Base-by-base conservation (phyloP, 2,113 vertebrate genomes). In the Cyanistes caeruleus region DNA sequence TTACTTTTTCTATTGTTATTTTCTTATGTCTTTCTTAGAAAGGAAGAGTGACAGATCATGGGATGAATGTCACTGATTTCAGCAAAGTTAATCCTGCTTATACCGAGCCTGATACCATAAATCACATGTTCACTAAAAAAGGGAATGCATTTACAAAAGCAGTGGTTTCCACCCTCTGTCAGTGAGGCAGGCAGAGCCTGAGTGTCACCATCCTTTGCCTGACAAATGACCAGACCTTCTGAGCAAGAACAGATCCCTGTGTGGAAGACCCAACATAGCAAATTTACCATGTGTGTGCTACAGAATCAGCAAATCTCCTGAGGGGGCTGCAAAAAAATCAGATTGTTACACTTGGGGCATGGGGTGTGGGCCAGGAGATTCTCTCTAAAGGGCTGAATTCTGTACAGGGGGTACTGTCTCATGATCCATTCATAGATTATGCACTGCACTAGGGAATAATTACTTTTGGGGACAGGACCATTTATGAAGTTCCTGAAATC, bases 241-340 rank as follows among this genome's bases (percentile, higher is more conserved):
- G 51, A 95, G 49, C 15, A 59, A 75, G 53, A 63, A 22, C 21
- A 92, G 9, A 55, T 55, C 9, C 10, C 31, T 17, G 7, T 24
- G 11, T 6, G n/a, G 27, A 51, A 90, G 19, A 67, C 8, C 7
- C 22, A 56, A 4, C 3, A 7, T 0, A 55, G 10, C 5, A n/a
- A n/a, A n/a, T n/a, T 72, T 37, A 65, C 12, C 9, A 14, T 10
- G 10, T 1, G 0, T 44, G 22, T 60, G 6, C n/a, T 69, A 18
- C 22, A 41, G n/a, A 56, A 55, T 31, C 4, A 46, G 31, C 33
- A 78, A 82, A 48, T 5, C 4, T 39, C 21, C 60, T 18, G 14
- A 84, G 23, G 4, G 8, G 4, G 5, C 30, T 58, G 15, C 9
- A 89, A 55, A 76, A 77, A 84, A 41, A 39, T 44, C 31, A 23